A percentile compares a stretch with the other conserved stretches of the same genome.
These are phyloP conservation scores for Yponomeuta sedellus DNA, from an alignment of 2,888 invertebrate species.

Conservation along the genomic window DNA sequence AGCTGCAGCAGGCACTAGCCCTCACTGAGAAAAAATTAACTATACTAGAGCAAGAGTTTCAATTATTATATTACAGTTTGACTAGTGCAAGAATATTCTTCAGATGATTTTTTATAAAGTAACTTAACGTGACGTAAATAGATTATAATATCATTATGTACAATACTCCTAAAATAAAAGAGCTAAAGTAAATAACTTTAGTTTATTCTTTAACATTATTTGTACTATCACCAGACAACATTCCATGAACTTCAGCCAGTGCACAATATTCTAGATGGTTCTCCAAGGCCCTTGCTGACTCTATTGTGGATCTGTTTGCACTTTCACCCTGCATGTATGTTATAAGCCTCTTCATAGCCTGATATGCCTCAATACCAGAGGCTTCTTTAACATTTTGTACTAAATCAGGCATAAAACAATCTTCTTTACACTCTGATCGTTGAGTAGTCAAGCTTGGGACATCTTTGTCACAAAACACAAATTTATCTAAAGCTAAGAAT, in stretches of 20 bases:
- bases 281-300: slow-evolving; percentile 36
- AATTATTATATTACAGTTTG: slow-evolving; percentile 91
- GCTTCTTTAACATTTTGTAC: slow-evolving; percentile 13
- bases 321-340: slow-evolving; percentile 35
- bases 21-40: slow-evolving; percentile 91
- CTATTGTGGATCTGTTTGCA: slow-evolving; percentile 28
- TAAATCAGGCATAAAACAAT: not conserved
- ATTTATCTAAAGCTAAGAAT: slow-evolving; percentile 30
- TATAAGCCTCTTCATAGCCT: slow-evolving; percentile 39
- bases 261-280: slow-evolving; percentile 37
- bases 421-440: slow-evolving; percentile 21
- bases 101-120: slow-evolving; percentile 58
- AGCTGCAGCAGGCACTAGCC: slow-evolving; percentile 93
- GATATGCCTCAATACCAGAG: slow-evolving; percentile 36
- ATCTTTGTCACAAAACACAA: slow-evolving; percentile 33
- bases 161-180: slow-evolving; percentile 1
- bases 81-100: slow-evolving; percentile 98
- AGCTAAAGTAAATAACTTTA: slow-evolving; percentile 5
- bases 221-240: slow-evolving; percentile 15
- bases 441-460: slow-evolving; percentile 26
- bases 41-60: slow-evolving; percentile 86
- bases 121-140: slow-evolving; percentile 18
- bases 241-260: slow-evolving; percentile 26
- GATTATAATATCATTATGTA: slow-evolving; percentile 6
- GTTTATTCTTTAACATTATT: slow-evolving; percentile 17